phyloP scores from a whole-genome alignment of 2,113 vertebrate genomes.

The Gallinago paraguaiae region DNA sequence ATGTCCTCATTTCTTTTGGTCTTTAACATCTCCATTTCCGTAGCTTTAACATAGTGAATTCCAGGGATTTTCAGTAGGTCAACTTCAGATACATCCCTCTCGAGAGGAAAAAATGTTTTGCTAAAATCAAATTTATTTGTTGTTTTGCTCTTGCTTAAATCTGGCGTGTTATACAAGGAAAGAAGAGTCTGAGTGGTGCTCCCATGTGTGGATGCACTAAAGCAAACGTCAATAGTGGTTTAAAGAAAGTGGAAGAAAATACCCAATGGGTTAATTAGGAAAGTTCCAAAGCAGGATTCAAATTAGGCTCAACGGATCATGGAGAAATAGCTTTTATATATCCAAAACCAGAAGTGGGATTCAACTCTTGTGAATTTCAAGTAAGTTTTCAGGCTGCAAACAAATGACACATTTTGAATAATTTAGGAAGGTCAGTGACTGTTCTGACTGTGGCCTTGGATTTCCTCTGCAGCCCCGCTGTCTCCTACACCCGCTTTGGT shows the following conservation, averaged over 20 bases:
- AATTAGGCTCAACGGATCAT: neutral
- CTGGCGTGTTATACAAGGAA: neutral
- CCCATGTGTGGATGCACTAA: neutral
- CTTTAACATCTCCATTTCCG: neutral
- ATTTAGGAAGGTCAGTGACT: slow-evolving; percentile 49
- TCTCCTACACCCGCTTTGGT: neutral
- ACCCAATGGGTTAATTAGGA: slow-evolving; percentile 43
- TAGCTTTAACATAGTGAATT: neutral
- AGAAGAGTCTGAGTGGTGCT: neutral
- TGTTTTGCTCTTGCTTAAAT: neutral
- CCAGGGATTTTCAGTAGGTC: neutral
- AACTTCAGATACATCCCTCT: neutral
- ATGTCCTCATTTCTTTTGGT: neutral
- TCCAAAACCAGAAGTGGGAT: slow-evolving; percentile 10
- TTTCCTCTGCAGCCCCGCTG: neutral
- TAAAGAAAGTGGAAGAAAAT: slow-evolving; percentile 37
- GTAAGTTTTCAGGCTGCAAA: slow-evolving; percentile 1
- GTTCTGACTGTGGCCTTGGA: neutral
- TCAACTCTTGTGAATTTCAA: neutral
- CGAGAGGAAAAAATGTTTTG: neutral
- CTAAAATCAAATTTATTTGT: neutral
- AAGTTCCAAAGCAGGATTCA: slow-evolving; percentile 1
- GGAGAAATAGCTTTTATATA: slow-evolving; percentile 11
- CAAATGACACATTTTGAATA: slow-evolving; percentile 20
- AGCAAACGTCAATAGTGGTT: neutral